These are phyloP conservation scores for Musca domestica DNA, from an alignment of 1,140 invertebrate species.

Conservation along the genomic window DNA sequence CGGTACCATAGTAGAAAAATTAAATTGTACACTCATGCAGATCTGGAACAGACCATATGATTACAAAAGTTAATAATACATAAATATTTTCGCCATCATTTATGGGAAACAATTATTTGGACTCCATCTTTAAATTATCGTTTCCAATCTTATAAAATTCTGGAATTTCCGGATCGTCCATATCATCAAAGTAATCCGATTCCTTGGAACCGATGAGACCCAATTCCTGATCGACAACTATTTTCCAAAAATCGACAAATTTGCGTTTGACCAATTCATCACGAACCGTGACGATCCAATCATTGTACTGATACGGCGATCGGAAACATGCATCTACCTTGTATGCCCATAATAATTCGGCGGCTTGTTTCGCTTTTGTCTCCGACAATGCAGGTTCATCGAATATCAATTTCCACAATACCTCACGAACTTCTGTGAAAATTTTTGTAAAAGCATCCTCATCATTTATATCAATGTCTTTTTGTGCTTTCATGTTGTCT, in stretches of 20 bases:
- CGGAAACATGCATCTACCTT: conserved; percentile 42
- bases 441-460: conserved; percentile 24
- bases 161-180: conserved; percentile 34
- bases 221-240: conserved; percentile 35
- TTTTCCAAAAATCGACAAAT: conserved; percentile 39
- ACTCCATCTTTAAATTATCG: background rate
- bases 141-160: conserved; percentile 37
- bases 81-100: too few relatives aligned
- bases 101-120: background rate
- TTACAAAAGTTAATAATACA: too few relatives aligned
- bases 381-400: background rate
- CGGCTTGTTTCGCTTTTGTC: conserved; percentile 36
- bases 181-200: conserved; percentile 39
- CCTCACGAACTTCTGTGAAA: conserved; percentile 31
- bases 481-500: background rate
- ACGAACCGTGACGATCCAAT: conserved; percentile 41
- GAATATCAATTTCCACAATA: conserved; percentile 40
- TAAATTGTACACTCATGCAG: too few relatives aligned
- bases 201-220: conserved; percentile 43
- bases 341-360: conserved; percentile 35
- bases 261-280: conserved; percentile 37
- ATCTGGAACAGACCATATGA: too few relatives aligned
- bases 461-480: conserved; percentile 5
- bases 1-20: too few relatives aligned
- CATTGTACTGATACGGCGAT: conserved; percentile 37